A percentile compares a stretch with the other conserved stretches of the same genome.
These are phyloP conservation scores for Trichomalopsis sarcophagae DNA, from an alignment of 1,140 invertebrate genomes.

Conservation along the genomic window DNA sequence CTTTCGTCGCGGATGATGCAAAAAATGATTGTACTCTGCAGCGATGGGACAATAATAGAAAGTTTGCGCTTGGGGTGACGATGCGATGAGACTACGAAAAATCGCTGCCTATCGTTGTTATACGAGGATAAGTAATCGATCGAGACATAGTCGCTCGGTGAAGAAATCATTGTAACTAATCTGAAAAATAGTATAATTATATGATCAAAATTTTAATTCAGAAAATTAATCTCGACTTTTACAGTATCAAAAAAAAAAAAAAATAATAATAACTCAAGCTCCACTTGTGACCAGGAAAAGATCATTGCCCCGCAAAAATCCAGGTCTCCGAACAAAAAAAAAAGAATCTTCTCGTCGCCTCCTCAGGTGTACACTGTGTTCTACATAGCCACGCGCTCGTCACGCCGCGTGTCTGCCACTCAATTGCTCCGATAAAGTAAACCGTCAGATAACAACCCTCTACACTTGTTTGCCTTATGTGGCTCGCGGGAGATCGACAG, in stretches of 20 bases:
- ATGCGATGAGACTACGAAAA: too few species aligned
- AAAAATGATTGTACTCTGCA: neutral
- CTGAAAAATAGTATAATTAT: too few species aligned
- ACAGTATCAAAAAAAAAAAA: too few species aligned
- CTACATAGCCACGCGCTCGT: slow-evolving; percentile 11
- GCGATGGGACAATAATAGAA: too few species aligned
- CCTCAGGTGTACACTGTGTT: neutral
- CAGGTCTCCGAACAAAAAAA: neutral
- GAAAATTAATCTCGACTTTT: too few species aligned
- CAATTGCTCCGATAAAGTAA: neutral
- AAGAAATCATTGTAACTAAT: too few species aligned
- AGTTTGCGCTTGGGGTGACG: too few species aligned
- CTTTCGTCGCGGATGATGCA: neutral
- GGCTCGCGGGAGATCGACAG: neutral
- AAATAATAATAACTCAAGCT: neutral
- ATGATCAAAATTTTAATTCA: too few species aligned
- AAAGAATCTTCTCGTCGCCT: neutral
- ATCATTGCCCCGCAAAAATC: neutral
- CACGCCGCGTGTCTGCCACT: neutral
- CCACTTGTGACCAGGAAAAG: neutral
- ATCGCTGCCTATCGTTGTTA: too few species aligned
- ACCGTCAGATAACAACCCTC: neutral
- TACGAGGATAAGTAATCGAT: too few species aligned
- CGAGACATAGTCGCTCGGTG: too few species aligned
- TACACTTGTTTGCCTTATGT: neutral